phyloP scores from a whole-genome alignment of 2,797 vertebrate species.

The Loriculus beryllinus region DNA sequence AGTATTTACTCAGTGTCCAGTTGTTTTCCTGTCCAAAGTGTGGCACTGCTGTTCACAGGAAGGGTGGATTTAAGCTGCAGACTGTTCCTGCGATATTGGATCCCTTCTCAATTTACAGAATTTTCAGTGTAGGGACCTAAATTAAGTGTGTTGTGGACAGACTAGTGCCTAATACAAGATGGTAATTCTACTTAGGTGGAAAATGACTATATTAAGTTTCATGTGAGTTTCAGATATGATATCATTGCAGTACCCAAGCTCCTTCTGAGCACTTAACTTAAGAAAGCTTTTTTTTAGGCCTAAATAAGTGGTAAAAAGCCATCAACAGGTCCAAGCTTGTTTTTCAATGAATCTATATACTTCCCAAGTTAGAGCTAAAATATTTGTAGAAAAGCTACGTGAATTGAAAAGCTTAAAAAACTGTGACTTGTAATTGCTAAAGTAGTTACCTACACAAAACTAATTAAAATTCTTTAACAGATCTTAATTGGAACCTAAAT shows the following conservation, averaged over 20 bases:
- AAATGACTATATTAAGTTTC: neutral
- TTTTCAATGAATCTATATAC: neutral
- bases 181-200: neutral
- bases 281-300: neutral
- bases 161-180: neutral
- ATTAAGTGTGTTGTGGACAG: neutral
- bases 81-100: neutral
- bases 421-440: neutral
- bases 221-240: neutral
- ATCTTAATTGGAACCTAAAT: constrained; percentile 15
- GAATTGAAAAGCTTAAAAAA: neutral
- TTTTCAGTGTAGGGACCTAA: neutral
- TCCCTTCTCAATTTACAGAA: neutral
- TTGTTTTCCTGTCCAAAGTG: neutral
- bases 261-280: neutral
- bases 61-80: neutral
- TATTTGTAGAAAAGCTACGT: neutral
- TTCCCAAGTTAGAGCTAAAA: neutral
- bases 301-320: neutral
- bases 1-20: neutral
- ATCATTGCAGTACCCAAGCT: neutral
- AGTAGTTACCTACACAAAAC: neutral
- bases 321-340: neutral
- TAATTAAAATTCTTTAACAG: constrained; percentile 14
- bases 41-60: neutral